Percentiles rank a stretch among this genome's conserved stretches.
phyloP scores from a whole-genome alignment of 2,113 vertebrate genomes.

The Regulus satrapa region DNA sequence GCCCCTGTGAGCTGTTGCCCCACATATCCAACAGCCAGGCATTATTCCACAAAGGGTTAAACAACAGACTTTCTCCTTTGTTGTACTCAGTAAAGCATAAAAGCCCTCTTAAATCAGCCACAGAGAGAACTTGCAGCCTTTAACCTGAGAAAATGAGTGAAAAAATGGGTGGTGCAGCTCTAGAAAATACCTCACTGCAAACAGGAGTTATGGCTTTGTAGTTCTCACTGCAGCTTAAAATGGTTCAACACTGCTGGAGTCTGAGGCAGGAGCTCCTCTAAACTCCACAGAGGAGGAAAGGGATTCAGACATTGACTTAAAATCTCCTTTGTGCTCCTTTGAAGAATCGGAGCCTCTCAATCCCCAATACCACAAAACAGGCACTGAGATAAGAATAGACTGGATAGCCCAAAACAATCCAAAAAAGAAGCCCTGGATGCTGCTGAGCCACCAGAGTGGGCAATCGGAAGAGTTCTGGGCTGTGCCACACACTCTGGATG shows the following conservation, averaged over 20 bases:
- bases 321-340: too few relatives aligned
- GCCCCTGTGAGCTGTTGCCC: background rate
- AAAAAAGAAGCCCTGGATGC: background rate
- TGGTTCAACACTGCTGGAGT: background rate
- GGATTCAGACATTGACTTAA: too few relatives aligned
- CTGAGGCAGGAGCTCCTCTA: too few relatives aligned
- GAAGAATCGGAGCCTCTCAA: too few relatives aligned
- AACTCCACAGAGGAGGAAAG: too few relatives aligned
- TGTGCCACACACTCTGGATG: background rate
- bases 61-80: background rate
- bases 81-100: background rate
- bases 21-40: background rate
- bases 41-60: background rate
- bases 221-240: background rate
- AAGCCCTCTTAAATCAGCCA: background rate
- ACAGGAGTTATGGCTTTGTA: background rate
- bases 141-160: background rate
- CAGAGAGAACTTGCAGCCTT: background rate
- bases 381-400: background rate
- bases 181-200: background rate
- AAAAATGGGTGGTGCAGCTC: background rate
- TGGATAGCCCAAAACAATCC: background rate
- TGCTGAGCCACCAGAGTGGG: background rate
- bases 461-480: background rate
- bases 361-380: too few relatives aligned